Base-by-base conservation (phyloP, 2,797 vertebrate genomes). In the Tenualosa thibaudeaui region DNA sequence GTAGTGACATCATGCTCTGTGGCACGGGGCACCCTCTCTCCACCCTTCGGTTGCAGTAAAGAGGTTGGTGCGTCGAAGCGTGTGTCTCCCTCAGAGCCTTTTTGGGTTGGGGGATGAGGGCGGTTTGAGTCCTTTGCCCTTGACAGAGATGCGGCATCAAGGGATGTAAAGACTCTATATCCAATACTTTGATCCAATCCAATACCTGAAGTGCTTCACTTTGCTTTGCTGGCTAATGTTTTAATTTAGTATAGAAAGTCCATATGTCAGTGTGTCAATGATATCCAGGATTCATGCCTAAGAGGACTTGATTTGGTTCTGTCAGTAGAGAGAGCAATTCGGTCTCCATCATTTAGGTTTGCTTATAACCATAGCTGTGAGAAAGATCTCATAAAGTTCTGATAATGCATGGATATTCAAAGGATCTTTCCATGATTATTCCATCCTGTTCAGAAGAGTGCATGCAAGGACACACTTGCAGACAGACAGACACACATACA, bases 1-100 rank as follows among this genome's bases (percentile, higher is more conserved):
- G 82, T 75, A 24, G 85, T 87, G 84, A 86, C 85, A 85, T 84
- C 83, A 87, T 56, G 81, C 82, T 87, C 86, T 43, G 84, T 81
- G 58, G 84, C 82, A 84, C 49, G 46, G 62, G 49, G 81, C 65
- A 37, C 40, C 62, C 58, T 24, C 81, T 68, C 71, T 40, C 13
- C 54, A 82, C 78, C 85, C 22, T 26, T 56, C 19, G 17, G 54
- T 17, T 3, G 58, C 22, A 9, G 58, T 9, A 62, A n/a, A 7
- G 56, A 58, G 22, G 22, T n/a, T 22, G 3, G 10, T 62, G 58
- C 58, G 8, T 62, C 5, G 56, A 19, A 58, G n/a, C 6, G n/a
- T 1, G 58, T 0, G 22, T 24, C 58, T 5, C 5, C 58, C 15
- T 24, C 8, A 58, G 56, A 58, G 56, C 4, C 56, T 58, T n/a